phyloP scores from a whole-genome alignment of 2,113 vertebrate species.

The Notarius lentiginosus region DNA sequence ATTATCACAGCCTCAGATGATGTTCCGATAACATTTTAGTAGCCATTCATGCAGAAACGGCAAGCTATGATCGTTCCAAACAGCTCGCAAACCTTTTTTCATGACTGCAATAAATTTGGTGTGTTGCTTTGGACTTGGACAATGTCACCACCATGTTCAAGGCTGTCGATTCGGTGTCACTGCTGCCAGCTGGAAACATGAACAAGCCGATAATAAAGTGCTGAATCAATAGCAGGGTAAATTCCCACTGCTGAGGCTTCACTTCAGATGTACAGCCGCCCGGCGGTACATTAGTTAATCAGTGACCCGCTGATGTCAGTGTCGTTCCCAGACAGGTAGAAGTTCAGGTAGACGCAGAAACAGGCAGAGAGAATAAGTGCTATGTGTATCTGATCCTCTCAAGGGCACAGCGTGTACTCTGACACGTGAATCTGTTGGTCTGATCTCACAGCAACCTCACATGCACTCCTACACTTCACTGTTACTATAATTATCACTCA shows the following conservation, averaged over 20 bases:
- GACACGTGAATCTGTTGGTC: background rate
- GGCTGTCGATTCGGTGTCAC: constrained; percentile 36
- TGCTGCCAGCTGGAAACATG: constrained; percentile 47
- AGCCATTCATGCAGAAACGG: background rate
- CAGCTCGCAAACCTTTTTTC: background rate
- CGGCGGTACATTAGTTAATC: constrained; percentile 46
- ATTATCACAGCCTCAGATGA: constrained; percentile 11
- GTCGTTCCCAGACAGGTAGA: constrained; percentile 19
- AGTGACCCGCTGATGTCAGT: constrained; percentile 42
- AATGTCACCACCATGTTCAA: constrained; percentile 32
- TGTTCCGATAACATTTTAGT: constrained; percentile 8
- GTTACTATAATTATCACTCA: constrained; percentile 50
- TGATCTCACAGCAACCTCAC: constrained; percentile 2
- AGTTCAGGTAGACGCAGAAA: background rate
- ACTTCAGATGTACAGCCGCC: constrained; percentile 13
- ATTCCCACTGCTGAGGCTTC: constrained; percentile 42
- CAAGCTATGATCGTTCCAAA: background rate
- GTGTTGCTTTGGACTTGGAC: constrained; percentile 29
- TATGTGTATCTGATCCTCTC: background rate
- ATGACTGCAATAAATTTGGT: constrained; percentile 29
- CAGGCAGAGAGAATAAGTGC: background rate
- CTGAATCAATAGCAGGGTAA: constrained; percentile 50
- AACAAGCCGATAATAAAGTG: constrained; percentile 49
- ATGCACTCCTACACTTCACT: constrained; percentile 28
- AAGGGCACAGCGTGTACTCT: background rate